Evolutionary conservation across 2,888 invertebrate genomes (phyloP).

Genomic region (Netelia virgata): DNA sequence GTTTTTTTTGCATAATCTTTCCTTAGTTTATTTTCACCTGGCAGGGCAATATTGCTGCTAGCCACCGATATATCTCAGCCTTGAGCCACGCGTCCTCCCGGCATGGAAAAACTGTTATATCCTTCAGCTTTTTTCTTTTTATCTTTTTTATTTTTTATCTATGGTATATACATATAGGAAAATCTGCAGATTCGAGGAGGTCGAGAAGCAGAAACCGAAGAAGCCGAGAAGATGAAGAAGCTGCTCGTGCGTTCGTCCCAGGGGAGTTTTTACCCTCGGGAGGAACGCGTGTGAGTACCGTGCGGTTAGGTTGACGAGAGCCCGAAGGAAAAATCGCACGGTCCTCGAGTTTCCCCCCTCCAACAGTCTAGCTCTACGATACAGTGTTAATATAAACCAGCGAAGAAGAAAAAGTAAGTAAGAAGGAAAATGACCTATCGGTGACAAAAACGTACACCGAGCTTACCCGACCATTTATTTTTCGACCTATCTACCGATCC

Average conservation of each 20-base stretch:
- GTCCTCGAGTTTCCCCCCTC: conserved; percentile 13
- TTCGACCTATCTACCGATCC: neutral
- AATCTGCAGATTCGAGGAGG: conserved; percentile 33
- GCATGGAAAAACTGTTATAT: neutral
- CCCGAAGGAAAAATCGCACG: conserved; percentile 28
- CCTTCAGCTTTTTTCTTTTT: neutral
- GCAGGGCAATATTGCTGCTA: neutral
- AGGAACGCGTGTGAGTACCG: neutral
- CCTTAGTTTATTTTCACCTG: conserved; percentile 6
- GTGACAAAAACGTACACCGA: neutral
- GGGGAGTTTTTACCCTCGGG: conserved; percentile 22
- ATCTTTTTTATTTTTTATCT: neutral
- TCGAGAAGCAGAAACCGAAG: neutral
- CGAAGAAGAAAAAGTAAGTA: neutral
- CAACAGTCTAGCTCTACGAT: neutral
- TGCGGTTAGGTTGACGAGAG: conserved; percentile 15
- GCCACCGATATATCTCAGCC: neutral
- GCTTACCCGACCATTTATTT: neutral
- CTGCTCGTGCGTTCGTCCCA: neutral
- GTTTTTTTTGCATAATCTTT: neutral
- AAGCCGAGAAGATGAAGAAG: conserved; percentile 14
- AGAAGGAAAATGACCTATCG: neutral
- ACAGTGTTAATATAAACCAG: neutral
- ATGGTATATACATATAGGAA: neutral
- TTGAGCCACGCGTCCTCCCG: neutral